Evolutionary conservation across 2,797 vertebrate species (phyloP).

Genomic region (Anguilla anguilla): DNA sequence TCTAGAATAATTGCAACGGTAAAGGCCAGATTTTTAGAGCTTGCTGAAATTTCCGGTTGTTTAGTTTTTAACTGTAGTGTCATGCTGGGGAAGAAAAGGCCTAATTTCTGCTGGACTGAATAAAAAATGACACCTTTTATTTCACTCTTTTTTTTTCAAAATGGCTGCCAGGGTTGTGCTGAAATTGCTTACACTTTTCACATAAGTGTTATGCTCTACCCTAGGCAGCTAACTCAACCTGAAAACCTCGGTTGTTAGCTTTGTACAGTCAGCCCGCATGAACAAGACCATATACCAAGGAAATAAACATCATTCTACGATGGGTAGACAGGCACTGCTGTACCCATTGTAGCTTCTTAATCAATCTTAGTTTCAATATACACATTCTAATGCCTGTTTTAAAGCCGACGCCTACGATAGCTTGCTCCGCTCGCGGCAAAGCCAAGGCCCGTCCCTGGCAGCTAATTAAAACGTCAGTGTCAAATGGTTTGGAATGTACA

Average conservation of each 20-base stretch:
- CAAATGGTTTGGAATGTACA: slow-evolving; percentile 23
- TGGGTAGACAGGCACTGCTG: not conserved
- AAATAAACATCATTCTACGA: not conserved
- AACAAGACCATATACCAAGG: not conserved
- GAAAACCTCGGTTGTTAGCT: not conserved
- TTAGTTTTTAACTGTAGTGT: not conserved
- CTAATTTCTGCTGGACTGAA: not conserved
- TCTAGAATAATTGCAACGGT: not conserved
- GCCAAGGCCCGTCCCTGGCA: not conserved
- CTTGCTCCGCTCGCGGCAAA: slow-evolving; percentile 6
- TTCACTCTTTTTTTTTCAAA: slow-evolving; percentile 32
- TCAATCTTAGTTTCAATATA: not conserved
- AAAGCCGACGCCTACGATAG: not conserved
- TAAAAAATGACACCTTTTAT: slow-evolving; percentile 6
- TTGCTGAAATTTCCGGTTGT: not conserved
- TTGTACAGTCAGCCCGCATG: not conserved
- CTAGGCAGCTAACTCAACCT: not conserved
- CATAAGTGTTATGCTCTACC: not conserved
- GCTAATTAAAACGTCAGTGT: slow-evolving; percentile 9
- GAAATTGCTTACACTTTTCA: slow-evolving; percentile 26
- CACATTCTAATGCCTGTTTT: not conserved
- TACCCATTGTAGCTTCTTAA: not conserved
- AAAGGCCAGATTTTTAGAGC: not conserved
- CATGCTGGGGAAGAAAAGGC: not conserved
- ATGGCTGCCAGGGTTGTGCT: slow-evolving; percentile 24